Evolutionary conservation across 1,140 invertebrate species (phyloP).

Genomic region (Bilobella aurantiaca): DNA sequence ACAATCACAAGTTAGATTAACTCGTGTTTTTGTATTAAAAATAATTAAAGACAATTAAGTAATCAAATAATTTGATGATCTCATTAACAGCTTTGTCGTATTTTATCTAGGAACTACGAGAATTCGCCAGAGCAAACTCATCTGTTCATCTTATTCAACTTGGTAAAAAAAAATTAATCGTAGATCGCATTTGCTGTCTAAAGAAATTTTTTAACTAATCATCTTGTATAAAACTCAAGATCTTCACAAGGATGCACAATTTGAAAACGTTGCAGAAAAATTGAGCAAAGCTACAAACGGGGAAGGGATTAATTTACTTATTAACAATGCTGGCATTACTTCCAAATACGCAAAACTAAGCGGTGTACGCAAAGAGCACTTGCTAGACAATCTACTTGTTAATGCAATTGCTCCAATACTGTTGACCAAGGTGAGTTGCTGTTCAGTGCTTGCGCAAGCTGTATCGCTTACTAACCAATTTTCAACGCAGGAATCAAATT

Average conservation of each 20-base stretch:
- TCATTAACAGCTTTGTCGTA: background rate
- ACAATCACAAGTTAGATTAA: slow-evolving; percentile 49
- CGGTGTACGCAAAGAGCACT: slow-evolving; percentile 56
- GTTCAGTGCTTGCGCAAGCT: too few relatives aligned
- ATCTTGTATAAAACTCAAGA: slow-evolving; percentile 41
- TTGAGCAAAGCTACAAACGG: slow-evolving; percentile 40
- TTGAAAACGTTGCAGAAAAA: slow-evolving; percentile 47
- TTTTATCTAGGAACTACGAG: slow-evolving; percentile 19
- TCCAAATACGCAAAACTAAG: slow-evolving; percentile 61
- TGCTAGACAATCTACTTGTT: slow-evolving; percentile 56
- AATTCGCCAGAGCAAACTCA: slow-evolving; percentile 14
- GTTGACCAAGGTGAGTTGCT: slow-evolving; percentile 63
- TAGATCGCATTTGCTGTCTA: background rate
- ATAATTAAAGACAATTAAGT: background rate
- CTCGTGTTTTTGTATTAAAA: slow-evolving; percentile 13
- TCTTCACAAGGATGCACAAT: slow-evolving; percentile 52
- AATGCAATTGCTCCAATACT: slow-evolving; percentile 75
- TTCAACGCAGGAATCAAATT: too few relatives aligned
- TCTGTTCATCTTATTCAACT: slow-evolving; percentile 23
- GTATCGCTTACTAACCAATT: too few relatives aligned
- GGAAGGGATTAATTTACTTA: slow-evolving; percentile 42
- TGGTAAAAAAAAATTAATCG: slow-evolving; percentile 18
- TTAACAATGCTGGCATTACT: slow-evolving; percentile 74
- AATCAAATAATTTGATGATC: background rate
- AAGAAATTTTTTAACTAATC: background rate